Conservation (phyloP, 2,113 vertebrate genomes). For the Montifringilla adamsi region DNA sequence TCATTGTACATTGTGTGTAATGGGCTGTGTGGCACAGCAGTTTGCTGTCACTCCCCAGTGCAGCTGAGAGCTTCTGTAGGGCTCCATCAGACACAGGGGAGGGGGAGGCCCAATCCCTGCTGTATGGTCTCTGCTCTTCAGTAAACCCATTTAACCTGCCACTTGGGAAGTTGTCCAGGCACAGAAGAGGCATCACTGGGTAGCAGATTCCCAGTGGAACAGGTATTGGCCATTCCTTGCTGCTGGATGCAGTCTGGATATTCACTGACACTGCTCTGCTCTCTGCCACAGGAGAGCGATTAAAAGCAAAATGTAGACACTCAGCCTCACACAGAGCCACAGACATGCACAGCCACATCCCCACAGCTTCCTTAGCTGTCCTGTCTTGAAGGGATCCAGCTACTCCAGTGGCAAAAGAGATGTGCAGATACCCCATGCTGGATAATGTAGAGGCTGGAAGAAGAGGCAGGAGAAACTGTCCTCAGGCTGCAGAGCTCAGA, state of each 20-base stretch:
- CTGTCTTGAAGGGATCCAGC: not conserved
- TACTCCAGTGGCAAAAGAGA: not conserved
- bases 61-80: not conserved
- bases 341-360: fast-evolving
- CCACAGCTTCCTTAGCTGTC: not conserved
- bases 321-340: fast-evolving
- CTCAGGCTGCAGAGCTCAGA: not conserved
- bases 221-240: not conserved
- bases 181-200: not conserved
- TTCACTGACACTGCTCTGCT: not conserved
- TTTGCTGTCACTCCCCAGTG: not conserved
- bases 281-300: not conserved
- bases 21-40: not conserved
- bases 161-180: not conserved
- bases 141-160: not conserved
- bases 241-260: not conserved
- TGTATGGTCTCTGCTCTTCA: not conserved
- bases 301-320: not conserved
- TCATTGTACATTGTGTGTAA: not conserved
- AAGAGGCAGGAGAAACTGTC: not conserved
- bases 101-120: not conserved
- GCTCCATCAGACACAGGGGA: not conserved
- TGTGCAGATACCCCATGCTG: not conserved
- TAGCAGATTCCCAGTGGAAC: not conserved
- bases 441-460: not conserved